Percentiles rank a stretch among this genome's conserved stretches.
These are phyloP conservation scores for Glaucomys volans DNA, from an alignment of 2,113 vertebrate genomes.

Conservation along the genomic window DNA sequence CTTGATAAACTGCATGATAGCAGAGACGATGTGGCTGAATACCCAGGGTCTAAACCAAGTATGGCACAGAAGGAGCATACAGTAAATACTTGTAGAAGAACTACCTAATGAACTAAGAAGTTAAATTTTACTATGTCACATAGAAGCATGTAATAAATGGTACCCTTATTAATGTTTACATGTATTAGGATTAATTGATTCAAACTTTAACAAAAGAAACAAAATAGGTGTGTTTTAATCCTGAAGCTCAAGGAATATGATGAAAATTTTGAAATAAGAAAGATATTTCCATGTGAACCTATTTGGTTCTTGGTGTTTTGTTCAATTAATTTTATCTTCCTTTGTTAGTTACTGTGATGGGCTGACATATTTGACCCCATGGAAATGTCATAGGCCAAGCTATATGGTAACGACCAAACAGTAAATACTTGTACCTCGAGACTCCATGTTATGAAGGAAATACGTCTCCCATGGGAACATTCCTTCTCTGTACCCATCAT, in stretches of 20 bases:
- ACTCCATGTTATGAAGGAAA: too few relatives aligned
- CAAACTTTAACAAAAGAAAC: constrained; percentile 31
- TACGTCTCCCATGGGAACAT: too few relatives aligned
- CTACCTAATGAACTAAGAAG: background rate
- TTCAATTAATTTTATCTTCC: background rate
- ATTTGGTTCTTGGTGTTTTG: background rate
- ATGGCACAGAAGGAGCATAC: background rate
- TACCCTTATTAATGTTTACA: background rate
- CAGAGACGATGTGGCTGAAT: background rate
- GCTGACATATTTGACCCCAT: too few relatives aligned
- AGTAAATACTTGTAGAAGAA: background rate
- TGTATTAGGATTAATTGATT: background rate
- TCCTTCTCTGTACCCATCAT: too few relatives aligned
- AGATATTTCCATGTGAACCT: background rate
- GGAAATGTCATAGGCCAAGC: too few relatives aligned
- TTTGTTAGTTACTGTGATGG: too few relatives aligned
- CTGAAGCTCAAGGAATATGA: background rate
- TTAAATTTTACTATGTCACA: background rate
- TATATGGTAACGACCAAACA: too few relatives aligned
- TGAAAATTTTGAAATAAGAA: background rate
- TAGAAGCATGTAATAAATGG: background rate
- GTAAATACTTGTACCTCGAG: too few relatives aligned
- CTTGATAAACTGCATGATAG: background rate
- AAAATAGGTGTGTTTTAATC: background rate
- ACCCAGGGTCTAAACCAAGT: background rate